A percentile compares a stretch with the other conserved stretches of the same genome.
phyloP scores from a whole-genome alignment of 1,140 invertebrate genomes.

The Nautilus pompilius region DNA sequence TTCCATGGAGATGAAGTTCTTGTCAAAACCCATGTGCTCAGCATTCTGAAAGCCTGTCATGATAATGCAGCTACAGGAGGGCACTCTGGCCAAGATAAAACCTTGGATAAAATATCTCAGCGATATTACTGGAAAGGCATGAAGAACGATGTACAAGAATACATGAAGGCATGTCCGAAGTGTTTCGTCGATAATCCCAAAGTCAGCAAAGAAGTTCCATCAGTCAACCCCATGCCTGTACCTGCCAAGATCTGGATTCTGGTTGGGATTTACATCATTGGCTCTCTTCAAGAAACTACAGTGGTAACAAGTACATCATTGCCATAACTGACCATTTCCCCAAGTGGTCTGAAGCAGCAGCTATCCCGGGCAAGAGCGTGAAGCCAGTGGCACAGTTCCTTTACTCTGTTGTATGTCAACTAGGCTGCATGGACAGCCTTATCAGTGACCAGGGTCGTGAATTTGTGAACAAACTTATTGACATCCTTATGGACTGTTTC shows the following conservation, averaged over 20 bases:
- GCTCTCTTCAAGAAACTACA: neutral
- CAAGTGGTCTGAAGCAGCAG: conserved; percentile 3
- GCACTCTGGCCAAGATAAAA: conserved; percentile 5
- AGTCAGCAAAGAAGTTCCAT: neutral
- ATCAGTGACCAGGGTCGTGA: conserved; percentile 9
- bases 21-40: neutral
- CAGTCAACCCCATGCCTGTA: conserved; percentile 1
- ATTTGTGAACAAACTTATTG: conserved; percentile 6
- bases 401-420: neutral
- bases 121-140: conserved; percentile 4
- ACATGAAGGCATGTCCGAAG: neutral
- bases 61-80: neutral
- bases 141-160: conserved; percentile 1
- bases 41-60: conserved; percentile 1
- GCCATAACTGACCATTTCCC: conserved; percentile 9
- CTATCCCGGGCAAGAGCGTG: conserved; percentile 1
- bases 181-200: conserved; percentile 3
- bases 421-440: neutral
- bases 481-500: conserved; percentile 6
- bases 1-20: neutral
- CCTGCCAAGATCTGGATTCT: neutral
- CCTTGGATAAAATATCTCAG: neutral
- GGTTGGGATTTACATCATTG: conserved; percentile 1
- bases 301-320: neutral
- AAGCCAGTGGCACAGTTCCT: neutral